Base-by-base conservation (phyloP, 2,797 vertebrate genomes). In the Acomys russatus region DNA sequence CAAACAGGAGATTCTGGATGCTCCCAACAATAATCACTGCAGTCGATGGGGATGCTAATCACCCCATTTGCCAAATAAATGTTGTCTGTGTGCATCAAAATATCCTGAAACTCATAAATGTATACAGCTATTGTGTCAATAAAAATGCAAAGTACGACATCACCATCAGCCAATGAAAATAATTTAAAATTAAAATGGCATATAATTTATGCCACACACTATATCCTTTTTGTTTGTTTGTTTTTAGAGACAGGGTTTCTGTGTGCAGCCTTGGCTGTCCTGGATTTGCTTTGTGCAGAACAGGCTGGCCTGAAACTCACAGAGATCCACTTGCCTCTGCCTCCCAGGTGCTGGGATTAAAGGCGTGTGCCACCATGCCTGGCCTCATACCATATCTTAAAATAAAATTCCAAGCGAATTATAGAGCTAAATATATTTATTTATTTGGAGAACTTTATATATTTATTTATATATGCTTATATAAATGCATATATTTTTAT, bases 381-480 rank as follows among this genome's bases (percentile, higher is more conserved):
- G 44, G 44, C 44, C 3, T 92, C 15, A 76, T 23, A 44, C 6
- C 9, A n/a, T 59, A 49, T 56, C 18, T 25, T 83, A 76, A 92
- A 93, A 64, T 91, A 89, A 95, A 83, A 91, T 77, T 91, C 33
- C 14, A 91, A 6, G 7, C 82, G 49, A 59, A 82, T 63, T 91
- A 77, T 79, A 82, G 54, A 56, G 56, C 28, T 63, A 78, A 84
- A 76, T 61, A 77, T 59, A 59, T 59, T 59, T 59, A 59, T 59
- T 59, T 44, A 44, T 44, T 3, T 44, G 4, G 44, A 44, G 44
- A 44, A 44, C 44, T 59, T 59, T 59, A 59, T 59, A 59, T 59
- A 59, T 17, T 17, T 59, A 59, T 59, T 59, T 59, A 14, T 59
- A 59, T 59, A 59, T 59, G 18, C 56, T 17, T 59, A 59, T 59